Percentiles rank a stretch among this genome's conserved stretches.
phyloP scores from a whole-genome alignment of 53 echinoderm and acorn worm genomes.

The Pentamera pediparva region DNA sequence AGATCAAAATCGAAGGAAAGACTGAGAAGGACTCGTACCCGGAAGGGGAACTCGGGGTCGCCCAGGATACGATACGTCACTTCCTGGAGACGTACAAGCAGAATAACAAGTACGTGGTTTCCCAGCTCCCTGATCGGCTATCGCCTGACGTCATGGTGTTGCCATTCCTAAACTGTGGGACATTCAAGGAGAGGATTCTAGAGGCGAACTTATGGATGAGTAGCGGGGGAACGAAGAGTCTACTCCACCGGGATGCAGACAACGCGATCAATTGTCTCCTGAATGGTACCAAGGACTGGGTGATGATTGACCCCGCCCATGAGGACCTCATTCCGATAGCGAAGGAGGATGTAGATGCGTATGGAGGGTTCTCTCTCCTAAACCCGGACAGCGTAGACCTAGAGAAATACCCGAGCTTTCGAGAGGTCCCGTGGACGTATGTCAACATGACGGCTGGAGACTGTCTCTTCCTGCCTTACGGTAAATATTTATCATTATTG shows the following conservation, averaged over 20 bases:
- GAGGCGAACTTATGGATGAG: conserved; percentile 91
- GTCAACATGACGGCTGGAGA: conserved; percentile 86
- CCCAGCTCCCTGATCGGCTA: conserved; percentile 79
- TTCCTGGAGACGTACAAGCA: conserved; percentile 59
- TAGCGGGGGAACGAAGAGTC: conserved; percentile 75
- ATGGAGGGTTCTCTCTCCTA: conserved; percentile 74
- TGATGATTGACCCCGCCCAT: conserved; percentile 64
- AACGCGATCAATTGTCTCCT: conserved; percentile 88
- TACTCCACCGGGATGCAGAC: conserved; percentile 81
- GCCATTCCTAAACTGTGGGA: conserved; percentile 85
- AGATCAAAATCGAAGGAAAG: conserved; percentile 83
- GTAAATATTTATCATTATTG: no score
- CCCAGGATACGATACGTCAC: conserved; percentile 73
- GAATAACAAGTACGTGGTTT: conserved; percentile 71
- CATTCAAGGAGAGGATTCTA: conserved; percentile 63
- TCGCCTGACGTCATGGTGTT: conserved; percentile 53
- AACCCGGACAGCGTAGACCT: conserved; percentile 75
- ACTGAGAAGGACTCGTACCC: conserved; percentile 68
- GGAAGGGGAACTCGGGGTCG: conserved; percentile 69
- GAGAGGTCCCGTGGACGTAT: conserved; percentile 70
- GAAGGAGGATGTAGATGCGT: conserved; percentile 53
- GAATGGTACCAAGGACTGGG: conserved; percentile 89
- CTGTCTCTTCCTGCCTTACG: conserved; percentile 80
- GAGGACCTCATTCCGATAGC: conserved; percentile 68
- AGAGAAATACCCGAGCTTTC: conserved; percentile 55